Evolutionary conservation across 2,888 invertebrate species (phyloP).

Genomic region (Trichogramma evanescens): DNA sequence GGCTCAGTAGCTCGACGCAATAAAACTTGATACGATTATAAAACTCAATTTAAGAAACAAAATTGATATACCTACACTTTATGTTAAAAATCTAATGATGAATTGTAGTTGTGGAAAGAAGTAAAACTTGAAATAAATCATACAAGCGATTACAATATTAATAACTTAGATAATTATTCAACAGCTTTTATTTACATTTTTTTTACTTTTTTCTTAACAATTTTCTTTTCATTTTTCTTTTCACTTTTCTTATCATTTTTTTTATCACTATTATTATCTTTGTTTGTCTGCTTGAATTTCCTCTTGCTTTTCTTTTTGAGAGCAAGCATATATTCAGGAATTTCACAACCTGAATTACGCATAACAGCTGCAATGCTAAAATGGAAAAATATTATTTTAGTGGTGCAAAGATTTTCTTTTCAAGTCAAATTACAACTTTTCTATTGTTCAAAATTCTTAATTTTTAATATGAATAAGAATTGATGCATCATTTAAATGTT

Average conservation of each 20-base stretch:
- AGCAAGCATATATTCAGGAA: slow-evolving; percentile 84
- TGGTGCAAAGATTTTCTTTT: slow-evolving; percentile 1
- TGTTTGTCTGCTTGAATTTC: background rate
- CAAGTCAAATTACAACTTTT: slow-evolving; percentile 1
- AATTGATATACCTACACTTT: too few relatives aligned
- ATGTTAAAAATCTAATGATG: too few relatives aligned
- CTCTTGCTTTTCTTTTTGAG: slow-evolving; percentile 63
- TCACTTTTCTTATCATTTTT: background rate
- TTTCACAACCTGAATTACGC: slow-evolving; percentile 82
- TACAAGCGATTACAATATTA: too few relatives aligned
- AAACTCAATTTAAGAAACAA: too few relatives aligned
- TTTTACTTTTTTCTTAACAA: slow-evolving; percentile 3
- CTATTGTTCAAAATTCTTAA: background rate
- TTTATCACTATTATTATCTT: background rate
- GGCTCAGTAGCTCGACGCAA: too few relatives aligned
- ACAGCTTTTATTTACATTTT: background rate
- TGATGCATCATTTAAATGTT: background rate
- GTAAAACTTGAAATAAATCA: too few relatives aligned
- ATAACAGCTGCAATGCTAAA: slow-evolving; percentile 83
- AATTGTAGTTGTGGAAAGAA: too few relatives aligned
- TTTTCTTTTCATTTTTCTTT: background rate
- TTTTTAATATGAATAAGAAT: background rate
- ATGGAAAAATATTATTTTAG: slow-evolving; percentile 14
- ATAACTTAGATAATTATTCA: background rate
- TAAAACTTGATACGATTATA: too few relatives aligned